Evolutionary conservation across 2,797 vertebrate genomes (phyloP).

Genomic region (Typhlichthys eigenmanni): DNA sequence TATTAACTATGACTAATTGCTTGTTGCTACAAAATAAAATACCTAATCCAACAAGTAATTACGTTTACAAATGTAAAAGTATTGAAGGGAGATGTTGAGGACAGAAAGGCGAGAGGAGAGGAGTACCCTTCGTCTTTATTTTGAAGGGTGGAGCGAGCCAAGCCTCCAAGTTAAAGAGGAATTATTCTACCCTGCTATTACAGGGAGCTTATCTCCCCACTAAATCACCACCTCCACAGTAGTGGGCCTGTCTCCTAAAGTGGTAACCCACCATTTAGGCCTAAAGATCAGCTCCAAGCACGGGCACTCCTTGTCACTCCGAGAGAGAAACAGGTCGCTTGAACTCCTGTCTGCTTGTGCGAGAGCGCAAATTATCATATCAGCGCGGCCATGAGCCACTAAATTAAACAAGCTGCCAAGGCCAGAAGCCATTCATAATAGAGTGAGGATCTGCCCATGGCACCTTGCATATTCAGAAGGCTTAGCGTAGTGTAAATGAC

Average conservation of each 20-base stretch:
- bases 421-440: slow-evolving; percentile 51
- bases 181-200: slow-evolving; percentile 93
- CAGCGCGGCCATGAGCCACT: slow-evolving; percentile 31
- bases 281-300: slow-evolving; percentile 80
- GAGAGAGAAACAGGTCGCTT: slow-evolving; percentile 29
- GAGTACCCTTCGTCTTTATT: slow-evolving; percentile 43
- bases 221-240: slow-evolving; percentile 87
- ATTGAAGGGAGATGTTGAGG: slow-evolving; percentile 7
- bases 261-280: slow-evolving; percentile 85
- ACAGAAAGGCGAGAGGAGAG: slow-evolving; percentile 39
- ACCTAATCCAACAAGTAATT: background rate
- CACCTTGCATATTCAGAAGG: slow-evolving; percentile 39
- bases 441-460: slow-evolving; percentile 31
- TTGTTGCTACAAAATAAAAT: background rate
- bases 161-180: slow-evolving; percentile 79
- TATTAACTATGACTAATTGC: no score
- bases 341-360: background rate
- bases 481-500: slow-evolving; percentile 35
- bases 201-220: slow-evolving; percentile 86
- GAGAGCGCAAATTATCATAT: slow-evolving; percentile 35
- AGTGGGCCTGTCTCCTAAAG: slow-evolving; percentile 60
- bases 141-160: slow-evolving; percentile 64
- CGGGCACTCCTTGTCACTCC: slow-evolving; percentile 51
- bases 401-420: slow-evolving; percentile 36
- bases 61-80: no score